phyloP scores from a whole-genome alignment of 2,797 vertebrate species.

The Erpetoichthys calabaricus region DNA sequence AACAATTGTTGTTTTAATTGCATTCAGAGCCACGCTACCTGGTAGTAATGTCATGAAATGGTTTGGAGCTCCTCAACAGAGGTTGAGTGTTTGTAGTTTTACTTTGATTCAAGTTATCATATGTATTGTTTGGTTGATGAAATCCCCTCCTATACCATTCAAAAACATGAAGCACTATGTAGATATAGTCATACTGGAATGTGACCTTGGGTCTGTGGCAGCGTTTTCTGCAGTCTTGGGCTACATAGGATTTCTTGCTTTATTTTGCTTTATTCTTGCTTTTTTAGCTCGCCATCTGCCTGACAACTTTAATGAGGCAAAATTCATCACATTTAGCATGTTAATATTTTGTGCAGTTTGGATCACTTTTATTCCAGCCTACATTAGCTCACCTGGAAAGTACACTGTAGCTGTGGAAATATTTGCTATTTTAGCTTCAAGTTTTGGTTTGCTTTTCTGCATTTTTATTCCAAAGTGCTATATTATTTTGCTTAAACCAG shows the following conservation, averaged over 20 bases:
- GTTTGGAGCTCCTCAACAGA: conserved; percentile 45
- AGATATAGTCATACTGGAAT: conserved; percentile 48
- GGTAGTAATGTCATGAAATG: conserved; percentile 25
- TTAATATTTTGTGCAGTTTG: conserved; percentile 54
- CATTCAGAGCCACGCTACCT: conserved; percentile 34
- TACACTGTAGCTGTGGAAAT: conserved; percentile 55
- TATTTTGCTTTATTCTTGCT: conserved; percentile 42
- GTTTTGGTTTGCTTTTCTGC: conserved; percentile 48
- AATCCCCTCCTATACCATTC: conserved; percentile 39
- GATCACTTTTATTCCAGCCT: conserved; percentile 54
- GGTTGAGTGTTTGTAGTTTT: conserved; percentile 35
- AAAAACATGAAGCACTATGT: conserved; percentile 43
- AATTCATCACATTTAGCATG: conserved; percentile 57
- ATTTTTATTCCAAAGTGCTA: conserved; percentile 58
- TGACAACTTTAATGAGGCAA: conserved; percentile 53
- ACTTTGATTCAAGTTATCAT: conserved; percentile 42
- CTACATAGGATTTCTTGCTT: conserved; percentile 49
- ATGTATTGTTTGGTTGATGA: conserved; percentile 38
- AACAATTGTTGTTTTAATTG: conserved; percentile 49
- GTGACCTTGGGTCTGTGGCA: conserved; percentile 43
- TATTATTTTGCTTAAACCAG: conserved; percentile 45
- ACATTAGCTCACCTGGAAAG: conserved; percentile 49
- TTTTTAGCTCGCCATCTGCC: conserved; percentile 52
- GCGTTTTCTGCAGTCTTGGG: conserved; percentile 50
- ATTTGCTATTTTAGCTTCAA: conserved; percentile 50